These are phyloP conservation scores for Halcyon smyrnensis DNA, from an alignment of 2,797 vertebrate genomes.

Conservation along the genomic window DNA sequence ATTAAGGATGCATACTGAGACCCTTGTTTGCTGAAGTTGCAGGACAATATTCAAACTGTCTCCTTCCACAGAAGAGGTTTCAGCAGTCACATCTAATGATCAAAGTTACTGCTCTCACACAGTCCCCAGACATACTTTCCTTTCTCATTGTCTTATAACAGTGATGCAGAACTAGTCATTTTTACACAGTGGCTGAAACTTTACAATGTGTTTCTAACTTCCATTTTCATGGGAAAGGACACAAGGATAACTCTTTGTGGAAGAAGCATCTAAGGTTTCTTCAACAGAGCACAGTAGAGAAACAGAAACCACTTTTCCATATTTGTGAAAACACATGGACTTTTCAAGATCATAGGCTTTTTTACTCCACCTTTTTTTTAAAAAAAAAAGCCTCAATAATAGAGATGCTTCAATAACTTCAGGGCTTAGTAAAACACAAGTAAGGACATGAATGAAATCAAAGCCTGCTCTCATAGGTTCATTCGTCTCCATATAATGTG, in stretches of 20 bases:
- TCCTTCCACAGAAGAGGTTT: neutral
- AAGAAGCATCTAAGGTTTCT: neutral
- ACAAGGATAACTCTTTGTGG: neutral
- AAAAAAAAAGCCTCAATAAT: neutral
- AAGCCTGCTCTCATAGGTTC: neutral
- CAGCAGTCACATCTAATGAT: neutral
- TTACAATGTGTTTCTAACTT: neutral
- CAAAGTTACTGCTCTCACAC: neutral
- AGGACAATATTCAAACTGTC: neutral
- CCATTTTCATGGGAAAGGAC: slow-evolving; percentile 32
- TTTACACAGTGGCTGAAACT: neutral
- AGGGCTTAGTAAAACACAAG: neutral
- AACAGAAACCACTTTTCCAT: neutral
- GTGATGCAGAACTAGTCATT: neutral
- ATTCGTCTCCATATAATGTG: neutral
- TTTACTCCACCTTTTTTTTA: neutral
- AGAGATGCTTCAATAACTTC: neutral
- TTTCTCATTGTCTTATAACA: neutral
- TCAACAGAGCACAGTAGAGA: slow-evolving; percentile 32
- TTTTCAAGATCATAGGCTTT: slow-evolving; percentile 47
- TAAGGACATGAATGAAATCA: neutral
- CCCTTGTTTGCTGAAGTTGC: neutral
- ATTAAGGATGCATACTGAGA: neutral
- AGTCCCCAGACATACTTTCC: neutral
- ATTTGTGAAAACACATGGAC: neutral